A percentile compares a stretch with the other conserved stretches of the same genome.
These are phyloP conservation scores for Gryllus longicercus DNA, from an alignment of 2,888 invertebrate species.

Conservation along the genomic window DNA sequence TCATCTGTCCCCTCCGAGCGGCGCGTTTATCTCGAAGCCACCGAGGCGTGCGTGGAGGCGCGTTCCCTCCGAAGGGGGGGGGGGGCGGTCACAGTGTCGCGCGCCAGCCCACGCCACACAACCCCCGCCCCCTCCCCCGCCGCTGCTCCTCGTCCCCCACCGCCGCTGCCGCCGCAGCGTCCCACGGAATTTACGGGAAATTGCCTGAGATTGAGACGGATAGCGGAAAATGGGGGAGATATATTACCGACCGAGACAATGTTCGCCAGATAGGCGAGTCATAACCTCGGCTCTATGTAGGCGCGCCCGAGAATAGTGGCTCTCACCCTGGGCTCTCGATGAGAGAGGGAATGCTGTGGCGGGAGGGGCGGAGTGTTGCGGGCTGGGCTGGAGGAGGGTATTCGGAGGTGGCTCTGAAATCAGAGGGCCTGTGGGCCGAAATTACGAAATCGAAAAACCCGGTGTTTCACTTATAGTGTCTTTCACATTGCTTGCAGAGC, in stretches of 20 bases:
- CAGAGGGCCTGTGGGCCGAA: too few relatives aligned
- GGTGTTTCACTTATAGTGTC: too few relatives aligned
- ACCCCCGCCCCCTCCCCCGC: too few relatives aligned
- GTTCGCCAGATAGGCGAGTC: constrained; percentile 11
- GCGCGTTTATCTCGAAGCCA: not conserved
- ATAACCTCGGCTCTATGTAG: not conserved
- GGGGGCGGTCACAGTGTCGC: too few relatives aligned
- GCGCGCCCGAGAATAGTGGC: not conserved
- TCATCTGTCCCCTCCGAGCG: not conserved
- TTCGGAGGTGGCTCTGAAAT: too few relatives aligned
- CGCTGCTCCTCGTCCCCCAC: too few relatives aligned
- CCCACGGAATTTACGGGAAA: constrained; percentile 6
- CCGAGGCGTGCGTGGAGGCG: not conserved
- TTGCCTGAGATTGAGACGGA: constrained; percentile 7
- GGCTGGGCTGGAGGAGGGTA: too few relatives aligned
- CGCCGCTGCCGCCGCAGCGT: not conserved
- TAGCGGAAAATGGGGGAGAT: constrained; percentile 17
- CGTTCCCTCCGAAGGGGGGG: not conserved
- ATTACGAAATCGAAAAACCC: too few relatives aligned
- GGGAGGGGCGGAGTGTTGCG: too few relatives aligned
- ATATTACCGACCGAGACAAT: not conserved
- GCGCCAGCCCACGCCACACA: too few relatives aligned
- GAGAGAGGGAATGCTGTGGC: not conserved
- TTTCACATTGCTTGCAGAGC: too few relatives aligned
- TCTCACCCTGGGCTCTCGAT: not conserved